Base-by-base conservation (phyloP, 2,888 invertebrate species). In the Scrobipalpa atriplicella region DNA sequence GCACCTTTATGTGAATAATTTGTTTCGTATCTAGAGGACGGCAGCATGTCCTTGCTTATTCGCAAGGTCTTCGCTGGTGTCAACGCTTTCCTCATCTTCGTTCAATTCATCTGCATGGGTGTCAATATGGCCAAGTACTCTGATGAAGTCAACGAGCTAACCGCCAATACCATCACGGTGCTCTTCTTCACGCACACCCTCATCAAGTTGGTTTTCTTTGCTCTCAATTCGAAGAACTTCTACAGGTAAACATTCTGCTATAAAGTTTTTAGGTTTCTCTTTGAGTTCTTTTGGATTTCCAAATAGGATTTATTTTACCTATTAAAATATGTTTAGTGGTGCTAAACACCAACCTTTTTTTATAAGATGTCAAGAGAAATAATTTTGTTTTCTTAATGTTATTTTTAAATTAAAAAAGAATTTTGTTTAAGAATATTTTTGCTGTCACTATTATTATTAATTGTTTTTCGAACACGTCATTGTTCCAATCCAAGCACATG, bases 91-190 rank as follows among this genome's bases (percentile, higher is more conserved):
- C 74, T 96, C 18, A 87, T 96, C 61, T 69, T 95, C 13, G 64
- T 94, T 9, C 95, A 97, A 81, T 96, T 94, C 70, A 60, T 87
- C 0, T 92, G 94, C 47, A 94, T 96, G 80, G 94, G 93, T 2
- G 89, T 94, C 67, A 97, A 97, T 82, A 92, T 97, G 91, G 94
- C 95, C 0, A 74, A 94, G 65, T 95, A 97, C 82, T 94, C 95
- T 0, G 95, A 95, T 36, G 96, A 97, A 78, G 96, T 97, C 29
- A 96, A 96, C 79, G 95, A 95, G 74, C 81, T 95, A 64, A 94
- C 95, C 0, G 96, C 96, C 3, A 97, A 97, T 73, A 97, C 97
- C 43, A 96, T 97, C 70, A 97, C 97, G 0, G 94, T 96, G 0
- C 90, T 97, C 13, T 97, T 97, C 88, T 97, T 97, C 82, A 93